Conservation (phyloP, 2,113 vertebrate species). For the Ailurus styani region DNA sequence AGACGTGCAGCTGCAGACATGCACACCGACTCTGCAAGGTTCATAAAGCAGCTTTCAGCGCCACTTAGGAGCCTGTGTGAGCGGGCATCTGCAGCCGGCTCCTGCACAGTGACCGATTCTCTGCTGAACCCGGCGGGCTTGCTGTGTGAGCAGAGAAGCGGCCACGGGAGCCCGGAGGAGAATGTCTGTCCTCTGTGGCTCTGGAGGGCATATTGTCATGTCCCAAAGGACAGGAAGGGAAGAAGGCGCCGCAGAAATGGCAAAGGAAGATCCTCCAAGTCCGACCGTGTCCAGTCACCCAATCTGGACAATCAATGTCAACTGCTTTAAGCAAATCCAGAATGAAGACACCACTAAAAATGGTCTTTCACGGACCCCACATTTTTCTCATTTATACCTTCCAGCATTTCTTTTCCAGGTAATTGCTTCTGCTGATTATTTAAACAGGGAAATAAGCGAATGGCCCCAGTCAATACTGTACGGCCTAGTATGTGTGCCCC, state of each 20-base stretch:
- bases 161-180: not conserved
- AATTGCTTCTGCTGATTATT: conserved; percentile 39
- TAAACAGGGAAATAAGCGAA: not conserved
- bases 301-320: too few relatives aligned
- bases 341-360: not conserved
- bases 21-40: not conserved
- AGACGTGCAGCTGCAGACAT: conserved; percentile 23
- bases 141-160: not conserved
- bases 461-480: not conserved
- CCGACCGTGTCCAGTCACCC: not conserved
- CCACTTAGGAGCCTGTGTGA: not conserved
- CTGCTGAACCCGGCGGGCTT: not conserved
- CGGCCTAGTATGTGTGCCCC: not conserved
- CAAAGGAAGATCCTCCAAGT: not conserved
- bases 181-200: not conserved
- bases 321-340: not conserved
- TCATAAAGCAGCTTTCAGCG: conserved; percentile 58
- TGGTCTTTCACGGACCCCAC: not conserved
- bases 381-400: not conserved
- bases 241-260: not conserved
- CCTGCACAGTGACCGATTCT: conserved; percentile 47
- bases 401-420: not conserved
- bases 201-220: conserved; percentile 4
- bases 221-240: not conserved
- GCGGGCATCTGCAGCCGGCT: not conserved